phyloP scores from a whole-genome alignment of 2,113 vertebrate genomes.

The Tiliqua scincoides region DNA sequence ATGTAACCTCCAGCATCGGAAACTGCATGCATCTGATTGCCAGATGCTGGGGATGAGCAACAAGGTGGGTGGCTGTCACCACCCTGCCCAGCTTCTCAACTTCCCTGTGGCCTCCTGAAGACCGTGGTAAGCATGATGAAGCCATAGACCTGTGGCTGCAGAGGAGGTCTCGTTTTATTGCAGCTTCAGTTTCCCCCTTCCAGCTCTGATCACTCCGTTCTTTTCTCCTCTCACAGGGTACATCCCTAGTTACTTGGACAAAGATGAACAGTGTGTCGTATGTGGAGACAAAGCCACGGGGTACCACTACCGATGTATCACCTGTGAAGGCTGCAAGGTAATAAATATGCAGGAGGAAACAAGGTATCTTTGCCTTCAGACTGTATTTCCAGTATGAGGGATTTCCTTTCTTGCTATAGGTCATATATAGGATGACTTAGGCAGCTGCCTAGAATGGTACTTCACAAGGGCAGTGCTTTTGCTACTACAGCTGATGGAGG shows the following conservation, averaged over 20 bases:
- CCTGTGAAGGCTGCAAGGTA: constrained; percentile 97
- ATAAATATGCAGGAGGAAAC: constrained; percentile 16
- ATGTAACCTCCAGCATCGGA: not conserved
- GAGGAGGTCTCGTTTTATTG: not conserved
- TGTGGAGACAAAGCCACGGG: constrained; percentile 94
- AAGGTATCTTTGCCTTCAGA: not conserved
- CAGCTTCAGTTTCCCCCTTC: constrained; percentile 37
- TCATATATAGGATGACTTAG: too few species aligned
- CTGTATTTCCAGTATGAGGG: not conserved
- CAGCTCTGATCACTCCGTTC: constrained; percentile 72
- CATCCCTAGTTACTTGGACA: constrained; percentile 97
- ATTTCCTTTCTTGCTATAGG: too few species aligned
- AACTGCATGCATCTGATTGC: not conserved
- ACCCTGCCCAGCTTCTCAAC: not conserved
- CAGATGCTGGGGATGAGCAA: not conserved
- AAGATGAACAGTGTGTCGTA: constrained; percentile 95
- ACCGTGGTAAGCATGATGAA: not conserved
- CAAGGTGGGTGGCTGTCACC: not conserved
- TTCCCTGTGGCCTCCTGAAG: not conserved
- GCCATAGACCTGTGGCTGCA: not conserved
- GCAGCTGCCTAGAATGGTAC: not conserved
- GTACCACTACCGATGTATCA: constrained; percentile 97
- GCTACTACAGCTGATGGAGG: not conserved
- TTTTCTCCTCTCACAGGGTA: constrained; percentile 80
- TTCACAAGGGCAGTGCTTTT: not conserved